Percentiles rank a stretch among this genome's conserved stretches.
phyloP scores from a whole-genome alignment of 2,113 vertebrate species.

The Trematocara macrostoma region DNA sequence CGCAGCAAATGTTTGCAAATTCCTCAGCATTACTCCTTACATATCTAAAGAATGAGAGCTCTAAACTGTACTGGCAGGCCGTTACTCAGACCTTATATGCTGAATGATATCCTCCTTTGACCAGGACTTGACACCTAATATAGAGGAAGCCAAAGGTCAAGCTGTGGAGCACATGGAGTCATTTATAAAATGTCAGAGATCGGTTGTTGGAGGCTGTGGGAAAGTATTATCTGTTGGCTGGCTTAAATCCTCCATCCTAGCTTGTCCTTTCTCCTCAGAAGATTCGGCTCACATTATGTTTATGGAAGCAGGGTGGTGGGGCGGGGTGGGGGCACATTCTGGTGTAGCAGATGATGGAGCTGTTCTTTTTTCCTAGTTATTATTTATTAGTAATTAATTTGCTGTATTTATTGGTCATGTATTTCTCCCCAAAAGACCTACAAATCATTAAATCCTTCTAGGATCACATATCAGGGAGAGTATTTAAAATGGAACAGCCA shows the following conservation, averaged over 20 bases:
- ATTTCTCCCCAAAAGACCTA: not conserved
- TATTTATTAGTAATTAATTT: not conserved
- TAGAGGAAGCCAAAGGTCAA: constrained; percentile 39
- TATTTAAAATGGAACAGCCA: constrained; percentile 31
- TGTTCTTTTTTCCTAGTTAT: not conserved
- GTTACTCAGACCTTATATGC: constrained; percentile 1
- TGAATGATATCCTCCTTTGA: constrained; percentile 37
- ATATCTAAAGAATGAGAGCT: constrained; percentile 35
- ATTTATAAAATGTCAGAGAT: constrained; percentile 27
- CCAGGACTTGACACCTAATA: constrained; percentile 32
- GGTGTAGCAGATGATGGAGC: constrained; percentile 9
- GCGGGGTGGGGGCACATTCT: not conserved
- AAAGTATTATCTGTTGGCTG: constrained; percentile 19
- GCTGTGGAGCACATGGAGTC: constrained; percentile 17
- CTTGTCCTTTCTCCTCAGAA: constrained; percentile 4
- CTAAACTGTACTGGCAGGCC: constrained; percentile 16
- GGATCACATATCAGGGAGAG: constrained; percentile 43
- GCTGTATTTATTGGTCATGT: constrained; percentile 33
- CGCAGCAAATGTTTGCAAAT: constrained; percentile 58
- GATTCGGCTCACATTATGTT: constrained; percentile 7
- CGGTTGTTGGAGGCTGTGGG: constrained; percentile 12
- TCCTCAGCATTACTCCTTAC: constrained; percentile 34
- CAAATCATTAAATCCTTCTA: constrained; percentile 42
- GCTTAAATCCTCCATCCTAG: constrained; percentile 21
- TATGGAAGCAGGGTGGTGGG: constrained; percentile 1